These are phyloP conservation scores for Mandrillus leucophaeus DNA, from an alignment of 2,113 vertebrate genomes.

Conservation along the genomic window DNA sequence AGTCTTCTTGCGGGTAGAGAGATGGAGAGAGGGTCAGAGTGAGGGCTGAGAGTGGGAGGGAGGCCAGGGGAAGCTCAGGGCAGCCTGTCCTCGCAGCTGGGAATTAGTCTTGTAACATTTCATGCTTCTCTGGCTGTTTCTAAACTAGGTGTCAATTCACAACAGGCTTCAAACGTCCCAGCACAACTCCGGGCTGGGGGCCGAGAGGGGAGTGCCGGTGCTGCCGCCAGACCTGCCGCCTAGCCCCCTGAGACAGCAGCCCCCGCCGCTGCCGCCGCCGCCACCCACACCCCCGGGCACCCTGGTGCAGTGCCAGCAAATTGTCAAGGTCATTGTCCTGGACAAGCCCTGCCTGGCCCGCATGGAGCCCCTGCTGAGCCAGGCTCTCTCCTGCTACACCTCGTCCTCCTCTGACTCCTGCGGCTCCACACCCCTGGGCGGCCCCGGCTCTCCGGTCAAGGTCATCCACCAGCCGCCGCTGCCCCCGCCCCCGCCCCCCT, in stretches of 20 bases:
- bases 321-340: conserved; percentile 99
- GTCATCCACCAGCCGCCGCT: conserved; percentile 93
- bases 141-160: conserved; percentile 99
- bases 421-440: conserved; percentile 90
- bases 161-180: conserved; percentile 99
- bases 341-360: conserved; percentile 95
- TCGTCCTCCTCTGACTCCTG: conserved; percentile 94
- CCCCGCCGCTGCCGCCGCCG: conserved; percentile 85
- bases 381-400: conserved; percentile 93
- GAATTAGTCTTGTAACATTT: conserved; percentile 98
- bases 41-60: not conserved
- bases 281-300: conserved; percentile 93
- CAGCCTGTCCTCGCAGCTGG: conserved; percentile 84
- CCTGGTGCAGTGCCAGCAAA: conserved; percentile 99
- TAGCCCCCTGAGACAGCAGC: conserved; percentile 90
- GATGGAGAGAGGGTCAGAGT: not conserved
- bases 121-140: conserved; percentile 99
- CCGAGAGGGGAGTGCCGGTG: conserved; percentile 89
- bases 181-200: conserved; percentile 92
- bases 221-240: conserved; percentile 86
- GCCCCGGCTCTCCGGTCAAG: conserved; percentile 87
- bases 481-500: conserved; percentile 95
- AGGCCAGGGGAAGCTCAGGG: conserved; percentile 73
- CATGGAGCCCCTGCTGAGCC: conserved; percentile 96
- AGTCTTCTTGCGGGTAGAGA: not conserved